Base-by-base conservation (phyloP, 2,888 invertebrate genomes). In the Sinelater perroti region DNA sequence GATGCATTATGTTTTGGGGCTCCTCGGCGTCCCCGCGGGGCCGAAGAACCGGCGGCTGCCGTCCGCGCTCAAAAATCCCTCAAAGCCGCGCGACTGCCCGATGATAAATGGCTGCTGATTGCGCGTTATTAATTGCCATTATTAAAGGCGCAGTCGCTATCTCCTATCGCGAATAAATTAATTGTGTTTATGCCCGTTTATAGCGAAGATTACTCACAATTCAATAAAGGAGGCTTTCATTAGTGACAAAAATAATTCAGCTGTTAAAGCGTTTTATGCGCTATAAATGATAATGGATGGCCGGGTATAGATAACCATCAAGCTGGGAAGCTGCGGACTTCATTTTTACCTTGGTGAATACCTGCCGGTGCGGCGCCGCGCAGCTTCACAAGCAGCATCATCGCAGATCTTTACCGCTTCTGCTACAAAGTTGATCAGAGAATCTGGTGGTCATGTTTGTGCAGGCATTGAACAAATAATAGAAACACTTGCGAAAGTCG, bases 221-320 rank as follows among this genome's bases (percentile, higher is more conserved):
- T 30, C 30, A 30, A 17, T 33, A 33, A 33, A 33, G 16, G n/a
- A 18, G 17, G 4, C 16, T 4, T 17, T 4, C n/a, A 3, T 16
- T 7, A 16, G 35, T 40, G 8, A n/a, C 14, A 24, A 40, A 40
- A 40, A 24, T 24, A 24, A 40, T 40, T 40, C 24, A 40, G 40
- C 40, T 40, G 40, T 40, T 40, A 40, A 40, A 40, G 2, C 3
- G 8, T 40, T 40, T 40, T 13, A 40, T 40, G 40, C 24, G 40
- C 40, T 13, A 24, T 40, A 40, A 40, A 40, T 24, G 40, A 14
- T 24, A 40, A 24, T 40, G 40, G 14, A 36, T 38, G 21, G 38
- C 13, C 6, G 24, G 24, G 24, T 8, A 20, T 3, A 13, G 40
- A 40, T 40, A 40, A 24, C 10, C 20, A 21, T 40, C 40, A n/a